phyloP scores from a whole-genome alignment of 1,140 invertebrate species.

The Neodiprion virginianus region DNA sequence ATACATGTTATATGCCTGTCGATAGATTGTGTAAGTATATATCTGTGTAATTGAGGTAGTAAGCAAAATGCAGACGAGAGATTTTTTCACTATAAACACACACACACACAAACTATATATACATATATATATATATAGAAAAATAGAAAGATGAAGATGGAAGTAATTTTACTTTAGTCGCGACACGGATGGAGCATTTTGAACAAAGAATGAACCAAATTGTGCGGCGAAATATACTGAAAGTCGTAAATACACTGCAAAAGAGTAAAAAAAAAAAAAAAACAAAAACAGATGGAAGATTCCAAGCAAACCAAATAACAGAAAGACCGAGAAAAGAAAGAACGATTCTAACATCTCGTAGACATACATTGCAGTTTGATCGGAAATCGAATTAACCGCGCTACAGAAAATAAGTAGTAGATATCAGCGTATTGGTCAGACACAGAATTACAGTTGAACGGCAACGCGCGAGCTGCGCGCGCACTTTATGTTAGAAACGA shows the following conservation, averaged over 20 bases:
- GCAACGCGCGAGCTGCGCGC: too few species aligned
- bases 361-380: too few species aligned
- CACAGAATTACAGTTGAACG: too few species aligned
- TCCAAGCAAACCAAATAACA: not conserved
- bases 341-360: not conserved
- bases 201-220: constrained; percentile 23
- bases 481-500: too few species aligned
- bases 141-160: constrained; percentile 25
- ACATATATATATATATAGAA: not conserved
- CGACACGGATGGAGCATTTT: constrained; percentile 20
- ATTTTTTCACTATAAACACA: not conserved
- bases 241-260: constrained; percentile 8
- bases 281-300: constrained; percentile 10
- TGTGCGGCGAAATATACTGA: constrained; percentile 5
- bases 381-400: too few species aligned
- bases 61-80: not conserved
- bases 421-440: too few species aligned
- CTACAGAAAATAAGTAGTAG: too few species aligned
- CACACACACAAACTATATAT: not conserved
- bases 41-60: too few species aligned
- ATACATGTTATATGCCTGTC: too few species aligned
- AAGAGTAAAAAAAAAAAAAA: constrained; percentile 10
- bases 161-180: not conserved
- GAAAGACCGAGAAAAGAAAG: constrained; percentile 7
- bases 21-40: too few species aligned